These are phyloP conservation scores for Florisuga fusca DNA, from an alignment of 2,797 vertebrate species.

Conservation along the genomic window DNA sequence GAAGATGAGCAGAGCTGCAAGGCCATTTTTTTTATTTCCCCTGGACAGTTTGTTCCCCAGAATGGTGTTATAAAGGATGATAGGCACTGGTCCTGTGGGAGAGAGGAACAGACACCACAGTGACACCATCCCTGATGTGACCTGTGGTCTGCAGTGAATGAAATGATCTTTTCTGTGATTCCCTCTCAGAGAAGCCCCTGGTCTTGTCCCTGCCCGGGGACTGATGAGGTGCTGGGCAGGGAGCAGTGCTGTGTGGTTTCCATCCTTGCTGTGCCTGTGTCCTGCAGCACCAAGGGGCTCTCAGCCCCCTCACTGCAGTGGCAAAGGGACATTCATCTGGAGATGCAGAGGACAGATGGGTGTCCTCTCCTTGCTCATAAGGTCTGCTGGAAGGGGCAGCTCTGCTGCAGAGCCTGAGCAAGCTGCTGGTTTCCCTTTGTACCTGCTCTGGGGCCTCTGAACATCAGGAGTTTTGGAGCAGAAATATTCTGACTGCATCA, in stretches of 20 bases:
- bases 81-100: background rate
- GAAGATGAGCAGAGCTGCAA: conserved; percentile 35
- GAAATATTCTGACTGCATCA: conserved; percentile 32
- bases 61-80: background rate
- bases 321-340: background rate
- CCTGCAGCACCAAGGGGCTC: background rate
- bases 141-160: background rate
- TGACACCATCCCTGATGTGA: background rate
- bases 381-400: background rate
- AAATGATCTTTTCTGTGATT: background rate
- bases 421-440: background rate
- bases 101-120: background rate
- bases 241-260: background rate
- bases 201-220: background rate
- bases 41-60: background rate
- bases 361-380: background rate
- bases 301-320: background rate
- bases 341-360: background rate
- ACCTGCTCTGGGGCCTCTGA: conserved; percentile 23
- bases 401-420: background rate
- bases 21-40: background rate
- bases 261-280: background rate
- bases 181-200: background rate
- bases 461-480: background rate
- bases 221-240: background rate